Conservation (phyloP, 30 jellyfish, hydroid and myxozoan genomes). For the Hydractinia echinata region DNA sequence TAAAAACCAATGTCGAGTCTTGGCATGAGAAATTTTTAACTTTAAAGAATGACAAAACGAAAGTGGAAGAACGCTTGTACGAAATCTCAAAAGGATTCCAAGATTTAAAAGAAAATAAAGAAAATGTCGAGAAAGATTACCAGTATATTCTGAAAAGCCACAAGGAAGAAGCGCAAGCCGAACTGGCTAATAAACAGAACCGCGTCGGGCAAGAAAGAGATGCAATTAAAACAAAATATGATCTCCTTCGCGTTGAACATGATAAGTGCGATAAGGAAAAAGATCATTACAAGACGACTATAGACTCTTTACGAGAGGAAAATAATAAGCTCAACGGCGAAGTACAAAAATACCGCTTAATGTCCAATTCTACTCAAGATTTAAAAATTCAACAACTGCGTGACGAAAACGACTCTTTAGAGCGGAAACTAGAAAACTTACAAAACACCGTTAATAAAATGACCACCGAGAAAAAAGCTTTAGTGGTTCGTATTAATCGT, state of each 20-base stretch:
- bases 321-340: conserved; percentile 47
- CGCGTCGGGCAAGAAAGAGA: conserved; percentile 26
- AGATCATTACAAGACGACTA: conserved; percentile 20
- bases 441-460: conserved; percentile 57
- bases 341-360: conserved; percentile 22
- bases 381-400: conserved; percentile 14
- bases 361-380: conserved; percentile 33
- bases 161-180: neutral
- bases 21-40: conserved; percentile 12
- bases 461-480: conserved; percentile 30
- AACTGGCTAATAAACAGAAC: conserved; percentile 18
- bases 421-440: conserved; percentile 23
- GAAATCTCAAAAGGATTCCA: conserved; percentile 26
- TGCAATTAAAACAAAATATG: conserved; percentile 22
- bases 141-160: conserved; percentile 30
- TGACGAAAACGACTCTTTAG: conserved; percentile 47
- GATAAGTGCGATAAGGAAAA: conserved; percentile 42
- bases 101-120: conserved; percentile 16
- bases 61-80: conserved; percentile 34
- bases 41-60: conserved; percentile 38
- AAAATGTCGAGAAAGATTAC: conserved; percentile 14
- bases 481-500: conserved; percentile 35
- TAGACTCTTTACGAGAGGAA: conserved; percentile 53
- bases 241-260: conserved; percentile 25
- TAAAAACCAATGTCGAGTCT: conserved; percentile 19